Evolutionary conservation across 2,797 vertebrate genomes (phyloP).

Genomic region (Bovichtus variegatus): DNA sequence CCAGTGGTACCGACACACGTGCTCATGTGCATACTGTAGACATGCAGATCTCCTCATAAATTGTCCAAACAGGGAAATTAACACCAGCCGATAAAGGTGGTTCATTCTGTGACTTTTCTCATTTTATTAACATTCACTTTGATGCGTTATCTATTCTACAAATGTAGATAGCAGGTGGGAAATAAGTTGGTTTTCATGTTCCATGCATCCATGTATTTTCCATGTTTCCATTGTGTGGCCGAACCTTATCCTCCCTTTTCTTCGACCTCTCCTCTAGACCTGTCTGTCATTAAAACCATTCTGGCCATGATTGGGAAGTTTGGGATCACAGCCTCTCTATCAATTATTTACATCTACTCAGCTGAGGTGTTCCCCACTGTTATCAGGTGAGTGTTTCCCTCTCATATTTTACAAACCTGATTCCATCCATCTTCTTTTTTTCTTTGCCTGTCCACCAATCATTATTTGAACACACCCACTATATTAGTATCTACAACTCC

Average conservation of each 20-base stretch:
- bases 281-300: slow-evolving; percentile 70
- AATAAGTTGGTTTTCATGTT: background rate
- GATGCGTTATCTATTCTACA: background rate
- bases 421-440: no score
- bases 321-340: slow-evolving; percentile 81
- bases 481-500: no score
- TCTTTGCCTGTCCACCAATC: no score
- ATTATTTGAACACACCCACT: no score
- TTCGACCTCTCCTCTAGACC: slow-evolving; percentile 69
- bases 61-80: background rate
- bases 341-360: slow-evolving; percentile 86
- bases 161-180: background rate
- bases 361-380: slow-evolving; percentile 90
- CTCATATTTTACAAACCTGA: no score
- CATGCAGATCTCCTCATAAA: background rate
- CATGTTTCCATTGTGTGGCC: background rate
- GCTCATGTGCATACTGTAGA: background rate
- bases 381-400: slow-evolving; percentile 81
- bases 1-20: slow-evolving; percentile 76
- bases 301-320: slow-evolving; percentile 89
- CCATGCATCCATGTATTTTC: background rate
- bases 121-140: background rate
- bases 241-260: background rate
- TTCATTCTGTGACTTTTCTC: background rate
- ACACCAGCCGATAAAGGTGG: background rate